A percentile compares a stretch with the other conserved stretches of the same genome.
These are phyloP conservation scores for Apteryx owenii DNA, from an alignment of 2,113 vertebrate genomes.

Conservation along the genomic window DNA sequence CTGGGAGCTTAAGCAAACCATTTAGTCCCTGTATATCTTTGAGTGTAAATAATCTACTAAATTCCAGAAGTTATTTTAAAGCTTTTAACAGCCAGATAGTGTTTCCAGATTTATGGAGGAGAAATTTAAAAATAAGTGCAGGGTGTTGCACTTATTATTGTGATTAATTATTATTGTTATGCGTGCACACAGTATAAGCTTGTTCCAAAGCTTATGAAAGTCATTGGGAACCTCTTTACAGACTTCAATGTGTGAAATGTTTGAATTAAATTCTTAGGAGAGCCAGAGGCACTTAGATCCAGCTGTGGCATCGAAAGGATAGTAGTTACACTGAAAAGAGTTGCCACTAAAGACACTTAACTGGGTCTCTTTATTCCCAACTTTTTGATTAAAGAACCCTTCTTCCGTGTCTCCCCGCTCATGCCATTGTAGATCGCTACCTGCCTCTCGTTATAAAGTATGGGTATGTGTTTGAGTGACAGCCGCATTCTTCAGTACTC, in stretches of 20 bases:
- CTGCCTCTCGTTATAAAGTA: neutral
- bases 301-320: neutral
- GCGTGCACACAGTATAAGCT: neutral
- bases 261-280: neutral
- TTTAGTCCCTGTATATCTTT: neutral
- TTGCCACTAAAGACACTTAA: neutral
- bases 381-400: neutral
- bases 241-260: neutral
- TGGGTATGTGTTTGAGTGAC: neutral
- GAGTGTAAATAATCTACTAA: neutral
- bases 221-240: neutral
- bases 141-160: neutral
- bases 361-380: neutral
- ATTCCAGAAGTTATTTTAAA: neutral
- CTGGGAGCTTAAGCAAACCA: neutral
- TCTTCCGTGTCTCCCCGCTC: neutral
- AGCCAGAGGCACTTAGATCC: neutral
- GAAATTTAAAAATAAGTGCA: neutral
- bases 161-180: neutral
- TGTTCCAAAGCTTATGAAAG: neutral
- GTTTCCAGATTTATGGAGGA: neutral
- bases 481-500: neutral
- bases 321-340: neutral
- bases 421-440: accelerated
- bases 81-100: neutral